Evolutionary conservation across 1,140 invertebrate species (phyloP).

Genomic region (Musca domestica): DNA sequence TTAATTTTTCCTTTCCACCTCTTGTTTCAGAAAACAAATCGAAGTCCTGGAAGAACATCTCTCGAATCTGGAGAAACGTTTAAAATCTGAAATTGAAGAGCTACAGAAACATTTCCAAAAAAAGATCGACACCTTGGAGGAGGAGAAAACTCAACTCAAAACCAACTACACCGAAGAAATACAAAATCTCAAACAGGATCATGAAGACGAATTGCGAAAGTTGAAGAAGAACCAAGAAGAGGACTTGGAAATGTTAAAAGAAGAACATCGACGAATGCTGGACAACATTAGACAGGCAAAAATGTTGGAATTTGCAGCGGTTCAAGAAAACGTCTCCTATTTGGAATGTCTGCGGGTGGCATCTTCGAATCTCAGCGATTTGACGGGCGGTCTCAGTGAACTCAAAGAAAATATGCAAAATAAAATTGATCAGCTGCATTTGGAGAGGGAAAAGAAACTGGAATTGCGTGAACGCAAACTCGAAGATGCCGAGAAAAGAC

Average conservation of each 20-base stretch:
- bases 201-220: constrained; percentile 52
- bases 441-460: constrained; percentile 49
- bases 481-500: constrained; percentile 43
- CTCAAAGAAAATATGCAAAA: constrained; percentile 46
- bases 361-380: constrained; percentile 48
- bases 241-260: constrained; percentile 49
- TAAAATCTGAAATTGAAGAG: constrained; percentile 51
- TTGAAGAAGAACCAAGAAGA: constrained; percentile 51
- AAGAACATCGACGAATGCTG: constrained; percentile 49
- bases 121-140: constrained; percentile 42
- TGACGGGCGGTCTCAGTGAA: constrained; percentile 33
- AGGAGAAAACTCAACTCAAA: constrained; percentile 46
- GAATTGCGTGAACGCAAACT: constrained; percentile 52
- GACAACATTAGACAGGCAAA: constrained; percentile 55
- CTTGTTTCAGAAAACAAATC: constrained; percentile 54
- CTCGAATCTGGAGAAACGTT: constrained; percentile 51
- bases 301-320: constrained; percentile 46
- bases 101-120: constrained; percentile 43
- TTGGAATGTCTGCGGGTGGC: constrained; percentile 53
- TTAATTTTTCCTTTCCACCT: neutral
- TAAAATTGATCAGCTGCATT: constrained; percentile 42
- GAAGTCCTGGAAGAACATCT: constrained; percentile 54
- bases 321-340: constrained; percentile 53
- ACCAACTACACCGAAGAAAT: constrained; percentile 51
- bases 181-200: constrained; percentile 43